Evolutionary conservation across 2,888 invertebrate genomes (phyloP).

Genomic region (Drepana falcataria): DNA sequence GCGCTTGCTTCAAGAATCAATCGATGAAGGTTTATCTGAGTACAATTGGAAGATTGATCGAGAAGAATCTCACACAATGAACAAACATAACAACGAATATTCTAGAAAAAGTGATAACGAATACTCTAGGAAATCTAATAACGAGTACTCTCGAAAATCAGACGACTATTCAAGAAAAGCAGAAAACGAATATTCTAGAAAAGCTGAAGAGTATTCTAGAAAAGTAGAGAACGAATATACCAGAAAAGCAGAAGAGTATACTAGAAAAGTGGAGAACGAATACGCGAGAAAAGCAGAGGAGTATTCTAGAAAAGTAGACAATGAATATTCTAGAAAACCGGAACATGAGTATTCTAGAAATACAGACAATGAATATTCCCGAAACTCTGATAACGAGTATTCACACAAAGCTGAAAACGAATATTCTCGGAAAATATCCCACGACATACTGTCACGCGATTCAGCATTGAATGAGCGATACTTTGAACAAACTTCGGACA

Average conservation of each 20-base stretch:
- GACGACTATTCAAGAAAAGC: constrained; percentile 3
- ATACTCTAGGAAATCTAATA: constrained; percentile 4
- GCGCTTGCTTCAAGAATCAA: constrained; percentile 64
- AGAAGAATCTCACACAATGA: constrained; percentile 39
- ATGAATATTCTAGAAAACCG: constrained; percentile 8
- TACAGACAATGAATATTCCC: constrained; percentile 10
- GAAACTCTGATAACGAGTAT: constrained; percentile 5
- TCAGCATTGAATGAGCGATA: constrained; percentile 93
- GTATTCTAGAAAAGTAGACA: constrained; percentile 8
- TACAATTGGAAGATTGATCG: constrained; percentile 69
- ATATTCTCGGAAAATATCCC: constrained; percentile 83
- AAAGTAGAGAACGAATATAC: constrained; percentile 44
- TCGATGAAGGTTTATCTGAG: constrained; percentile 62
- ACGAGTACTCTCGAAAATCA: constrained; percentile 4
- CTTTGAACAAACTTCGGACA: constrained; percentile 85
- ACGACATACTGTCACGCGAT: constrained; percentile 87
- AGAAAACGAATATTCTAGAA: constrained; percentile 21
- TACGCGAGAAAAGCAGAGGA: constrained; percentile 7
- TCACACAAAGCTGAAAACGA: constrained; percentile 33
- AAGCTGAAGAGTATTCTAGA: too few relatives aligned
- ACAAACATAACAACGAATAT: constrained; percentile 33
- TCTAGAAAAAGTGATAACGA: constrained; percentile 44
- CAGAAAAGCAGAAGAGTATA: not conserved
- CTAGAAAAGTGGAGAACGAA: too few relatives aligned
- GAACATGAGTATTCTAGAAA: constrained; percentile 9